Base-by-base conservation (phyloP, 2,113 vertebrate species). In the Strigops habroptila region DNA sequence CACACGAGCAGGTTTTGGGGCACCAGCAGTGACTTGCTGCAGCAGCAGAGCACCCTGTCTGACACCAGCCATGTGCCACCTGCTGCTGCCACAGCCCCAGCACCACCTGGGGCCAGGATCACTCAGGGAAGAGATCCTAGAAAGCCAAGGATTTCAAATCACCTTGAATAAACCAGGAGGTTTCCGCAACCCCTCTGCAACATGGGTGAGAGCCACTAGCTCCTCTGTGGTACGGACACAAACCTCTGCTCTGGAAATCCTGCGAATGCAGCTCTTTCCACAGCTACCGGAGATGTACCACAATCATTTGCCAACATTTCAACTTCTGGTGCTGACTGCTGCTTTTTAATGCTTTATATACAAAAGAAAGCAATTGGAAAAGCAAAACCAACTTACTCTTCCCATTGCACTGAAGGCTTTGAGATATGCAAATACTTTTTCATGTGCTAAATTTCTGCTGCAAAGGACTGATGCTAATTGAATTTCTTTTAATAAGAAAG, bases 121-220 rank as follows among this genome's bases (percentile, higher is more conserved):
- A 6, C 16, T 6, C 12, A 19, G 11, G 19, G 31, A 43, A 39
- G n/a, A 46, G 71, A 25, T 12, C 55, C 49, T 31, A 27, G 52
- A 37, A 43, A 21, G 35, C 35, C 35, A 37, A 11, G 28, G 77
- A 43, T 11, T 35, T 22, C 43, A 49, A 51, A 57, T 10, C 35
- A 49, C 9, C 30, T 11, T 5, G 39, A 7, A 41, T 9, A 13
- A 52, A 27, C 12, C 5, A 2, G 1, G 28, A 39, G 30, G 52
- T 27, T 21, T 51, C 28, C 21, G 27, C 39, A 14, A 11, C 23
- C 52, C 14, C 21, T 37, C 16, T 5, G 24, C 7, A n/a, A 35
- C 6, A 4, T 2, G 5, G 21, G 44, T 2, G 24, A 39, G 14
- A 51, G 53, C 13, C 0, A 4, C 39, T 2, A 1, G 44, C 49